These are phyloP conservation scores for Drosophila pseudotalamancana DNA, from an alignment of 2,888 invertebrate species.

Conservation along the genomic window DNA sequence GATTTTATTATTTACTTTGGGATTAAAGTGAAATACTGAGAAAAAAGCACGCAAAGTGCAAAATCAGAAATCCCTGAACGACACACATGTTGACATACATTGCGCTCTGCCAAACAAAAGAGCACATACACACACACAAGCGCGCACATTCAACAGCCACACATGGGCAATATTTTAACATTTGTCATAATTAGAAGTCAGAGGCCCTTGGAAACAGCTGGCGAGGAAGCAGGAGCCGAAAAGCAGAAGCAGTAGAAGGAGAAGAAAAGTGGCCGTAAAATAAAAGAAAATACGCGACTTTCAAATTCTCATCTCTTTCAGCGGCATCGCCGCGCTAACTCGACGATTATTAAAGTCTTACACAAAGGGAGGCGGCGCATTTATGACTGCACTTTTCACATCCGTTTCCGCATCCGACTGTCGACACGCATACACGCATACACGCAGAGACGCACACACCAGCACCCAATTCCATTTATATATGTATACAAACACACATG, in stretches of 20 bases:
- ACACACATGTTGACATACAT: slow-evolving; percentile 27
- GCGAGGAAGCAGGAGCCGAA: slow-evolving; percentile 23
- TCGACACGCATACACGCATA: slow-evolving; percentile 55
- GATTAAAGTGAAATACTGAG: slow-evolving; percentile 45
- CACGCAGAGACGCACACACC: slow-evolving; percentile 11
- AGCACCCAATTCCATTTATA: slow-evolving; percentile 1
- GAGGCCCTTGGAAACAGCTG: slow-evolving; percentile 57
- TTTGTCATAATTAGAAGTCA: slow-evolving; percentile 76
- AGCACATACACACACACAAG: slow-evolving; percentile 11
- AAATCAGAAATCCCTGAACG: slow-evolving; percentile 63
- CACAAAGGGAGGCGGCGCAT: slow-evolving; percentile 71
- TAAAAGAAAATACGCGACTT: slow-evolving; percentile 70
- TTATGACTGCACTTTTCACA: slow-evolving; percentile 80
- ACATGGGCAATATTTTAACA: slow-evolving; percentile 68
- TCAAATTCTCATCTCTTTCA: slow-evolving; percentile 64
- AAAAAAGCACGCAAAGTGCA: slow-evolving; percentile 18
- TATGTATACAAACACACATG: neutral
- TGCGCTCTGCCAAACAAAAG: slow-evolving; percentile 29
- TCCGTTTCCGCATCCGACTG: slow-evolving; percentile 76
- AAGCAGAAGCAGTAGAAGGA: too few relatives aligned
- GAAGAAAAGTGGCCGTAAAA: slow-evolving; percentile 63
- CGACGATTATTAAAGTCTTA: slow-evolving; percentile 77
- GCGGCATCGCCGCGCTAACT: slow-evolving; percentile 31
- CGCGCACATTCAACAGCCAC: neutral
- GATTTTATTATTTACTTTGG: slow-evolving; percentile 67